phyloP scores from a whole-genome alignment of 2,113 vertebrate genomes.

The Bubo blakistoni region DNA sequence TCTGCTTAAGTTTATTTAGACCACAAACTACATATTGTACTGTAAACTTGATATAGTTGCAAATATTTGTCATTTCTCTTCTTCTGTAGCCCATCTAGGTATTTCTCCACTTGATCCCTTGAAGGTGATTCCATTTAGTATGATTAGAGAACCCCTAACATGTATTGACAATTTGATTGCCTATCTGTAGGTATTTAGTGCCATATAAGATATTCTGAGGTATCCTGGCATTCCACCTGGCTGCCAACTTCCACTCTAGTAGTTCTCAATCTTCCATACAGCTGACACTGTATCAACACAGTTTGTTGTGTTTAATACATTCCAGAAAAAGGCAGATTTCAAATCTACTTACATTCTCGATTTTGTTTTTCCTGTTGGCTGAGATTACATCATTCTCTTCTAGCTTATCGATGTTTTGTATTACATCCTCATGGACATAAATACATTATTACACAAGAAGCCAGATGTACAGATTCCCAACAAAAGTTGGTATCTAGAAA shows the following conservation, averaged over 20 bases:
- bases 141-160: not conserved
- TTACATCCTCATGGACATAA: not conserved
- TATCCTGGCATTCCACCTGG: not conserved
- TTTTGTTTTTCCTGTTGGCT: not conserved
- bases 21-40: not conserved
- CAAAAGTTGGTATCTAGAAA: not conserved
- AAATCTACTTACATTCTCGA: not conserved
- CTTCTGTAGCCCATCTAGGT: not conserved
- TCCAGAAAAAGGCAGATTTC: not conserved
- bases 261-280: not conserved
- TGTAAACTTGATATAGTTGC: not conserved
- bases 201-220: not conserved
- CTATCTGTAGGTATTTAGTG: not conserved
- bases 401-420: not conserved
- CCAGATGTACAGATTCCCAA: not conserved
- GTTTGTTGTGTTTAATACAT: not conserved
- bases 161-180: accelerated
- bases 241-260: not conserved
- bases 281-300: not conserved
- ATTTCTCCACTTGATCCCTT: not conserved
- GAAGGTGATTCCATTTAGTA: not conserved
- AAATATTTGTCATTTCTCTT: not conserved
- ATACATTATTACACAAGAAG: not conserved
- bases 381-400: not conserved
- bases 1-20: not conserved